A percentile compares a stretch with the other conserved stretches of the same genome.
These are phyloP conservation scores for Saccopteryx leptura DNA, from an alignment of 2,113 vertebrate genomes.

Conservation along the genomic window DNA sequence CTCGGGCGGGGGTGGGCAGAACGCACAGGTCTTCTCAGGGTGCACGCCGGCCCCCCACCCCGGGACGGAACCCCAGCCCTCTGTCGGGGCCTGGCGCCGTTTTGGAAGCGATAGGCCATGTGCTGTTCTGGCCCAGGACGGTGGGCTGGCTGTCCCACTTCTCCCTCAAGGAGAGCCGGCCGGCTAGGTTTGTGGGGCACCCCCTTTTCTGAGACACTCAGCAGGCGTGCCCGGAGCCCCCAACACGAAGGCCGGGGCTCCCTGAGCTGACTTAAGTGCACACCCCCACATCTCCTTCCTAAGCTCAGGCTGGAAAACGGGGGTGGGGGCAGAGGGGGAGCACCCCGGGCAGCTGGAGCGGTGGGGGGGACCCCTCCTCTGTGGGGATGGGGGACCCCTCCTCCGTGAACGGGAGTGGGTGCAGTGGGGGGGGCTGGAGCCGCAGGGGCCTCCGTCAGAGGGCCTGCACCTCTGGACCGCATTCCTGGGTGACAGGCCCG, in stretches of 20 bases:
- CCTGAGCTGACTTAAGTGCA: neutral
- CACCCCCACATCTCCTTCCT: neutral
- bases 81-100: neutral
- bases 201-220: neutral
- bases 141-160: neutral
- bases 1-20: neutral
- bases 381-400: too few species aligned
- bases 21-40: neutral
- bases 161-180: neutral
- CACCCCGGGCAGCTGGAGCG: rapidly evolving
- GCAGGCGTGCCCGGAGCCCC: neutral
- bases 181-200: neutral
- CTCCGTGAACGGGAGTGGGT: neutral
- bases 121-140: neutral
- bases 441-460: neutral
- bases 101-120: rapidly evolving
- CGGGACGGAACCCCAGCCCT: neutral
- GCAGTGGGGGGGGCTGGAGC: neutral
- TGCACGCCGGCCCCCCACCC: neutral
- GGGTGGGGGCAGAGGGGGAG: too few species aligned
- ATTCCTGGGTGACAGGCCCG: neutral
- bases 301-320: neutral
- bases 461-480: neutral
- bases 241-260: too few species aligned
- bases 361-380: neutral